These are phyloP conservation scores for Drosophila kokeensis DNA, from an alignment of 2,888 invertebrate species.

Conservation along the genomic window DNA sequence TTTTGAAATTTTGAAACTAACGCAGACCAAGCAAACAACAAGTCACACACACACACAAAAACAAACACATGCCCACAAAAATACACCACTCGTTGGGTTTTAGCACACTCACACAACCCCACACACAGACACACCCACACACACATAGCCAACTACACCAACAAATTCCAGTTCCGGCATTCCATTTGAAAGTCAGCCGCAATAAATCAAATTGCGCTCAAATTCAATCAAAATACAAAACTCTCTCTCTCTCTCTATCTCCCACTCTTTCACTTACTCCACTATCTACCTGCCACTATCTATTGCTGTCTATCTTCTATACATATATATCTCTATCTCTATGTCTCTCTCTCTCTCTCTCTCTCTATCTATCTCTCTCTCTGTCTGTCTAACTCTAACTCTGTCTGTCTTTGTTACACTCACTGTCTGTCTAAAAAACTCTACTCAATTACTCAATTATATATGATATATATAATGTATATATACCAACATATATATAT, in stretches of 20 bases:
- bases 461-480: constrained; percentile 56
- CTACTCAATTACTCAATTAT: constrained; percentile 42
- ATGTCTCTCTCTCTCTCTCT: constrained; percentile 11
- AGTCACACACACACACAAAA: constrained; percentile 30
- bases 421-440: constrained; percentile 56
- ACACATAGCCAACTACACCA: constrained; percentile 6
- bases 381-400: constrained; percentile 19
- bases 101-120: constrained; percentile 38
- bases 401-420: constrained; percentile 39
- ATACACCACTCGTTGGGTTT: constrained; percentile 49
- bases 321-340: constrained; percentile 10
- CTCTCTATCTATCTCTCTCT: constrained; percentile 26
- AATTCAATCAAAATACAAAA: constrained; percentile 37
- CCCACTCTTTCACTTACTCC: constrained; percentile 43
- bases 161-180: constrained; percentile 34
- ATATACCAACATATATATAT: constrained; percentile 61
- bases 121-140: constrained; percentile 21
- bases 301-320: constrained; percentile 19
- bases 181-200: constrained; percentile 35
- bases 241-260: constrained; percentile 46
- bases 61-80: constrained; percentile 7
- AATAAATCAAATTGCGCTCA: constrained; percentile 38
- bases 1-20: constrained; percentile 57
- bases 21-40: constrained; percentile 61
- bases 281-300: constrained; percentile 38